Conservation (phyloP, 2,113 vertebrate species). For the Callopanchax toddi region DNA sequence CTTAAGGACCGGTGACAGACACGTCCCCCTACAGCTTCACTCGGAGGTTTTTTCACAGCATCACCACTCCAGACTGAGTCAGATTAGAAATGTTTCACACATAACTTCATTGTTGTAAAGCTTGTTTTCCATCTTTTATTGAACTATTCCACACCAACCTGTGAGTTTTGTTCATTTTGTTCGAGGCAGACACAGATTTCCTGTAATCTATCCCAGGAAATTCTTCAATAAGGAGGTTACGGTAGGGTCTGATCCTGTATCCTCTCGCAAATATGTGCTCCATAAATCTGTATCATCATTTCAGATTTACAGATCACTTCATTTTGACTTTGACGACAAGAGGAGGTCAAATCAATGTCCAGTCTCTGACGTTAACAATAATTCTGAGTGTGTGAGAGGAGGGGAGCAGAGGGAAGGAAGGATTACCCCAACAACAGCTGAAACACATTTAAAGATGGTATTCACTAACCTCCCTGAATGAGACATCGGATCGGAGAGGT, state of each 20-base stretch:
- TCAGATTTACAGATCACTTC: neutral
- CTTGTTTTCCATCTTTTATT: conserved; percentile 7
- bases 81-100: neutral
- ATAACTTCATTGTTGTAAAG: conserved; percentile 4
- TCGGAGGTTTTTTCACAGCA: conserved; percentile 30
- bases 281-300: neutral
- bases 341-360: conserved; percentile 37
- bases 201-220: conserved; percentile 18
- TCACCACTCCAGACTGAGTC: neutral
- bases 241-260: neutral
- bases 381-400: neutral
- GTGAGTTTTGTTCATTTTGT: conserved; percentile 14
- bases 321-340: neutral
- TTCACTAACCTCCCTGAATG: conserved; percentile 71
- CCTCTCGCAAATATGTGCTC: neutral
- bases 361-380: conserved; percentile 32
- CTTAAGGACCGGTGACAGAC: conserved; percentile 19
- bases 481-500: conserved; percentile 71
- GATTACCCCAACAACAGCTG: conserved; percentile 50
- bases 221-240: neutral
- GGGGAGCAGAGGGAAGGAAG: neutral
- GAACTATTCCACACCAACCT: neutral
- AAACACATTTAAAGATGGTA: conserved; percentile 63
- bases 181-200: conserved; percentile 11
- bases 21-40: conserved; percentile 27